Evolutionary conservation across 2,888 invertebrate species (phyloP), one percentile per base, ranked within the genome.

Genomic region (Pyrochroa serraticornis): DNA sequence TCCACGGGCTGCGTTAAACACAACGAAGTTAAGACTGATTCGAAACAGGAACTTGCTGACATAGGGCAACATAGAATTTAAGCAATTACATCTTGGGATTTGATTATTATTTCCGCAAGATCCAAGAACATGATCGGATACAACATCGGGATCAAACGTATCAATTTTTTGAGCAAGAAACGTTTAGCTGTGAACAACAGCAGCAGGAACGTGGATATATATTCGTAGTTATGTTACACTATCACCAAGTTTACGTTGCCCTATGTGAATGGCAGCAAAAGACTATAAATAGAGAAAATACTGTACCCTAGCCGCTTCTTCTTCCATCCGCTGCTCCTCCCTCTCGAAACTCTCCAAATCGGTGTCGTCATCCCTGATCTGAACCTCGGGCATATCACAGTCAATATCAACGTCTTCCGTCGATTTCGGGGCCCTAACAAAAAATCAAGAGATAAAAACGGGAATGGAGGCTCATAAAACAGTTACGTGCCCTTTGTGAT

Each of bases 291-390:
- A 14, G 33, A 13, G 13, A n/a, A 31, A 6, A 61, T 22, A 22
- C 22, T 22, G 22, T 72, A 79, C 79, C 71, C 77, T 74, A 48
- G 80, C 80, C 7, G 80, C 79, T 74, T 83, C 82, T 66, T 82
- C 81, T 42, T 81, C 81, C 74, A 83, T 81, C 54, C 79, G 67
- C 60, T 78, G 77, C 67, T 84, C 84, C 46, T 83, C 83, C 42
- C 80, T 76, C 68, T 84, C 84, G 68, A 84, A 84, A 63, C 80
- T 81, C 63, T 82, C 80, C 13, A 82, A 72, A 65, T 83, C 77
- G 8, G 77, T 77, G 51, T 80, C 81, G 47, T 80, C 79, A 45
- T 78, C 77, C 43, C 65, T 63, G 41, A 63, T 66, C 43, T 62
- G 62, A 45, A 75, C 67, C 65, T 78, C 77, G 22, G 71, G 68